These are phyloP conservation scores for Microcebus murinus DNA, from an alignment of 2,113 vertebrate species.

Conservation along the genomic window DNA sequence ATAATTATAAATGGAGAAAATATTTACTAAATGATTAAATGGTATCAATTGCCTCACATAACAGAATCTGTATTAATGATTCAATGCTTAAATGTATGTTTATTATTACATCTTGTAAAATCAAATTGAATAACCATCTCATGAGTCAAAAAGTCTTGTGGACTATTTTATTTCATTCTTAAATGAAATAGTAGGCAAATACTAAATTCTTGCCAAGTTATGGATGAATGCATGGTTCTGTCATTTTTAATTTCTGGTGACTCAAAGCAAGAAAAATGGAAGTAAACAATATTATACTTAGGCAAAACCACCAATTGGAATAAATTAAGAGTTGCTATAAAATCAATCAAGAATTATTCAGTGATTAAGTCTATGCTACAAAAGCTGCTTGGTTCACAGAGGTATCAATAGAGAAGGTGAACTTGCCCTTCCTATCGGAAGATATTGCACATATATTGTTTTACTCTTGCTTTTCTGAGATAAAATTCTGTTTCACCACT, in stretches of 20 bases:
- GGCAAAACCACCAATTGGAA: not conserved
- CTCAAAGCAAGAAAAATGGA: not conserved
- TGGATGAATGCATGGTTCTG: not conserved
- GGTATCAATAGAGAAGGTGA: not conserved
- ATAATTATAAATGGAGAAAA: not conserved
- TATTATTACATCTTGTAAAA: constrained; percentile 66
- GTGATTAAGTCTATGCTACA: not conserved
- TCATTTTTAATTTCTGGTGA: constrained; percentile 49
- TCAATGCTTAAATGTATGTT: constrained; percentile 53
- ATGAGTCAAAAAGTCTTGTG: constrained; percentile 16
- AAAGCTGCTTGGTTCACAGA: not conserved
- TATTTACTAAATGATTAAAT: not conserved
- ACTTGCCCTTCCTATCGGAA: not conserved
- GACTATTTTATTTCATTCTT: not conserved
- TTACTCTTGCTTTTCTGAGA: not conserved
- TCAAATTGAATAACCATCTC: constrained; percentile 48
- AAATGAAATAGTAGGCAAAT: constrained; percentile 54
- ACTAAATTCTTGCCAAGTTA: constrained; percentile 35
- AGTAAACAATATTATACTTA: not conserved
- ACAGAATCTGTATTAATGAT: not conserved
- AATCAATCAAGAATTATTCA: not conserved
- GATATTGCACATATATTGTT: not conserved
- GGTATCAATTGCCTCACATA: not conserved
- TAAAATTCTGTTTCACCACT: not conserved
- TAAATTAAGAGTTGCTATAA: constrained; percentile 36